Evolutionary conservation across 1,140 invertebrate genomes (phyloP), one percentile per base, ranked within the genome.

Genomic region (Dendrolimus punctatus): DNA sequence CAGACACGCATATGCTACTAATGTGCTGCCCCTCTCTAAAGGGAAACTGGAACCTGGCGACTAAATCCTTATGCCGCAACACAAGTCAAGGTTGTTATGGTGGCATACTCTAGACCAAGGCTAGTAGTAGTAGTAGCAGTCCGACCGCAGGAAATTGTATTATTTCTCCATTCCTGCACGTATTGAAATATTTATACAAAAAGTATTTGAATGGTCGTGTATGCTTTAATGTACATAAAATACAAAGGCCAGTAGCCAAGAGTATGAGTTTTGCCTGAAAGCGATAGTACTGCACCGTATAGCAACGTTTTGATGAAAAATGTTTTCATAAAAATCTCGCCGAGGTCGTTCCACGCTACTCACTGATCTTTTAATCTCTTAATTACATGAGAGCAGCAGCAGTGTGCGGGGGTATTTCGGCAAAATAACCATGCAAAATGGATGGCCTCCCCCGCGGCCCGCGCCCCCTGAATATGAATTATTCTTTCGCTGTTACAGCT

Each of bases 331-430:
- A 64, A 68, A 73, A 64, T 58, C 61, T 60, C 45, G 50, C 23
- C 49, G 55, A 60, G 51, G 55, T 51, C 61, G 55, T 55, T 55
- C 57, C 39, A 40, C 56, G 45, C 10, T 57, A 53, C 52, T 48
- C 60, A 53, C 59, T 68, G 68, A 74, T 74, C 61, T 70, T 72
- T 74, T 74, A 74, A 74, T 74, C 71, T 72, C 62, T 68, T 70
- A 71, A 72, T 74, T 68, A 74, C 66, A 66, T 68, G 68, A 69
- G 65, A 60, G 66, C 60, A 57, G 62, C 51, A 60, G 66, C 60
- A 57, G 64, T 51, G 57, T 64, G 55, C 65, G 60, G 51, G 63
- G 52, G 66, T 60, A 64, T 62, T 66, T 65, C 51, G 55, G 60
- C 62, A 57, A 71, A 69, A 69, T 67, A 68, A 71, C 66, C 63